phyloP scores from a whole-genome alignment of 2,113 vertebrate species.

The Malaclemys terrapin region DNA sequence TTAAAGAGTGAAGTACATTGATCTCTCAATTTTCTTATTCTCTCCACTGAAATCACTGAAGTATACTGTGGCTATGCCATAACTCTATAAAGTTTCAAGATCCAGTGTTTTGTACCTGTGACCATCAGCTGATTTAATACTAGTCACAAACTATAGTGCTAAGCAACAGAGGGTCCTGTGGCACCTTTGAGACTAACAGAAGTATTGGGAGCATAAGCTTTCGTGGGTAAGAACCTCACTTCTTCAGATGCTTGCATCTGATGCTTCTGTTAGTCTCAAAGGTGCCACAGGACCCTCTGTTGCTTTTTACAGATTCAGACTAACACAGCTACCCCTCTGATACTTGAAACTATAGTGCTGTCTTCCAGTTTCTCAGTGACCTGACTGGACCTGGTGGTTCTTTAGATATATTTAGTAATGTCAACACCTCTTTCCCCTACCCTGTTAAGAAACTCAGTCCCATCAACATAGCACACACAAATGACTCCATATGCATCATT shows the following conservation, averaged over 20 bases:
- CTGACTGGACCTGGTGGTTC: slow-evolving; percentile 39
- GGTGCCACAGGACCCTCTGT: no score
- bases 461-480: neutral
- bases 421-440: neutral
- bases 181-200: no score
- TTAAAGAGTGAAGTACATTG: neutral
- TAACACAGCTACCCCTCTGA: no score
- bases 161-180: no score
- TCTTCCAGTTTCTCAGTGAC: neutral
- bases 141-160: neutral
- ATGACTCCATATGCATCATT: slow-evolving; percentile 41
- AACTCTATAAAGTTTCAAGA: slow-evolving; percentile 5
- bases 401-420: slow-evolving; percentile 14
- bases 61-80: neutral
- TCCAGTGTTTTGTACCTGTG: neutral
- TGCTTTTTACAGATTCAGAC: no score
- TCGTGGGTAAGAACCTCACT: no score
- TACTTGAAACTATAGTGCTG: no score
- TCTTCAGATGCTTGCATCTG: no score
- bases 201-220: no score
- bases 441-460: neutral
- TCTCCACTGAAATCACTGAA: neutral
- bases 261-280: no score
- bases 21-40: neutral
- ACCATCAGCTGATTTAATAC: slow-evolving; percentile 9